phyloP scores from a whole-genome alignment of 2,888 invertebrate genomes.

The Adela reaumurella region DNA sequence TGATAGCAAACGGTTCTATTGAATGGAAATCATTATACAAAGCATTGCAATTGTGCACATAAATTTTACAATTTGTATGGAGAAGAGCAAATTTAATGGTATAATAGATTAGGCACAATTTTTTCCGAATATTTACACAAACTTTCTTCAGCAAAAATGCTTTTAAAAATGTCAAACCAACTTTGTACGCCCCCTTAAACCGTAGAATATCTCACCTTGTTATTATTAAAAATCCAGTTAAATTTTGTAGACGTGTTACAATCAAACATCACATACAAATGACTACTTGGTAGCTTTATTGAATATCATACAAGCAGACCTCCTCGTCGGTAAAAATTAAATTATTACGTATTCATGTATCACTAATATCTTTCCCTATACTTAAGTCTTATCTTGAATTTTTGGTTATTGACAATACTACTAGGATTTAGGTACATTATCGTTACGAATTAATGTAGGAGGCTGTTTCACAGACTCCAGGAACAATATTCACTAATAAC shows the following conservation, averaged over 20 bases:
- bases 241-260: not conserved
- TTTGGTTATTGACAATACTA: conserved; percentile 37
- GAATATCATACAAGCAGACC: conserved; percentile 53
- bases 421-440: not conserved
- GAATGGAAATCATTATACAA: too few relatives aligned
- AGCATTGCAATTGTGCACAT: too few relatives aligned
- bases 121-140: too few relatives aligned
- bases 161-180: too few relatives aligned
- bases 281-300: conserved; percentile 56
- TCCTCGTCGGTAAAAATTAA: conserved; percentile 52
- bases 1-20: too few relatives aligned
- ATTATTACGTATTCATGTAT: conserved; percentile 55
- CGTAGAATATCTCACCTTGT: not conserved
- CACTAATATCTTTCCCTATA: conserved; percentile 41
- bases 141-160: too few relatives aligned
- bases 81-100: too few relatives aligned
- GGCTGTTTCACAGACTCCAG: conserved; percentile 50
- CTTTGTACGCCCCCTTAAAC: too few relatives aligned
- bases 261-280: conserved; percentile 3
- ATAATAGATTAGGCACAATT: too few relatives aligned
- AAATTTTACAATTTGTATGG: too few relatives aligned
- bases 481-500: conserved; percentile 54
- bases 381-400: conserved; percentile 40
- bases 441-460: not conserved
- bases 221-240: not conserved